Evolutionary conservation across 2,113 vertebrate species (phyloP).

Genomic region (Puffinus mauretanicus): DNA sequence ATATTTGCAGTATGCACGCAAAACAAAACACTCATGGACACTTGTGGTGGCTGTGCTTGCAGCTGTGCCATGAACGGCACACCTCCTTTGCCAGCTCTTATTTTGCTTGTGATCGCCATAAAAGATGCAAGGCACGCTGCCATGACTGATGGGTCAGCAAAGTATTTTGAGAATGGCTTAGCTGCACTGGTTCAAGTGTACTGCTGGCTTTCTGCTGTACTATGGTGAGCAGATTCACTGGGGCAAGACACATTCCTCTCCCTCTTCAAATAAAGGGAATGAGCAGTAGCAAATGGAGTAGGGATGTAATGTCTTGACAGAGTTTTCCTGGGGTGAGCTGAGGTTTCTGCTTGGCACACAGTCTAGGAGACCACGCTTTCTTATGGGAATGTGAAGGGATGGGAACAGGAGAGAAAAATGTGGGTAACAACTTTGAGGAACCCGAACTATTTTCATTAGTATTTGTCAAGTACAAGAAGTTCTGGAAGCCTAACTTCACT

Average conservation of each 20-base stretch:
- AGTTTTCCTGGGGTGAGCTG: background rate
- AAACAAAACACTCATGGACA: background rate
- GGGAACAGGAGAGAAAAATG: background rate
- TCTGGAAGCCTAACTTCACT: background rate
- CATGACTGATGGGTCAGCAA: background rate
- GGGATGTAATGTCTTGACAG: background rate
- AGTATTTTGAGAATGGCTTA: background rate
- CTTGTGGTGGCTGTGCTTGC: background rate
- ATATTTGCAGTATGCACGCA: rapidly evolving
- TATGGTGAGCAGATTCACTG: background rate
- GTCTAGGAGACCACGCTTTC: background rate
- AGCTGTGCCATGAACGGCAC: background rate
- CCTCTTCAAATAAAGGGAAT: background rate
- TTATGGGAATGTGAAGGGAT: background rate
- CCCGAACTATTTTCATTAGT: background rate
- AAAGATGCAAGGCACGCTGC: background rate
- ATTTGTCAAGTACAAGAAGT: background rate
- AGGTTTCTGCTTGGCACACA: background rate
- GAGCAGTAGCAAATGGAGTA: background rate
- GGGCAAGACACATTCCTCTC: background rate
- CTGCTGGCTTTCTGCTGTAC: background rate
- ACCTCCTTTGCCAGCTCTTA: background rate
- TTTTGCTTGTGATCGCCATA: background rate
- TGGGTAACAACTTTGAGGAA: background rate
- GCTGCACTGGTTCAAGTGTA: background rate